A percentile compares a stretch with the other conserved stretches of the same genome.
Evolutionary conservation across 2,113 vertebrate genomes (phyloP).

Genomic region (Prunella himalayana): DNA sequence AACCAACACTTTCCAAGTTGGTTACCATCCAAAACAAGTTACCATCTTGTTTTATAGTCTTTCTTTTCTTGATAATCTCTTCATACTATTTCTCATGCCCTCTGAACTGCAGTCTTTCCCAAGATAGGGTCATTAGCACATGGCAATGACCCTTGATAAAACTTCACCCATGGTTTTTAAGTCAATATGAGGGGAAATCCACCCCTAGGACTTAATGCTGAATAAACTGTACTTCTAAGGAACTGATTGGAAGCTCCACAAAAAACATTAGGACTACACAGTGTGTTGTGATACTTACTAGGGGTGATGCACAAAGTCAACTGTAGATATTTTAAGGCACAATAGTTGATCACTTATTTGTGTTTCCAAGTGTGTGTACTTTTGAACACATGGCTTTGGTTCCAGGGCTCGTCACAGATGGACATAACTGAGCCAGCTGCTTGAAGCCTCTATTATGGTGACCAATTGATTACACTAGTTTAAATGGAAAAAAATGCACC

Average conservation of each 20-base stretch:
- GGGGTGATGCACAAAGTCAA: slow-evolving; percentile 10
- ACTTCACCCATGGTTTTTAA: not conserved
- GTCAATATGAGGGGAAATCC: not conserved
- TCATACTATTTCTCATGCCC: not conserved
- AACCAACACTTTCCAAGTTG: not conserved
- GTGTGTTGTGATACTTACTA: not conserved
- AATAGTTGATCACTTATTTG: not conserved
- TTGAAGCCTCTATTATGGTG: slow-evolving; percentile 29
- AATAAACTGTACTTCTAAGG: not conserved
- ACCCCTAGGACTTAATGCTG: not conserved
- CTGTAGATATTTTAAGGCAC: slow-evolving; percentile 18
- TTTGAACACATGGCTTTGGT: slow-evolving; percentile 42
- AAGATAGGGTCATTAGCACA: not conserved
- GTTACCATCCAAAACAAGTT: no score
- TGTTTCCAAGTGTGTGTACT: not conserved
- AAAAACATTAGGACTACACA: not conserved
- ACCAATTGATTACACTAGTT: slow-evolving; percentile 43
- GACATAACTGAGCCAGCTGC: slow-evolving; percentile 16
- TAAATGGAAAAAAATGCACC: slow-evolving; percentile 24
- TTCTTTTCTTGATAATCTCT: not conserved
- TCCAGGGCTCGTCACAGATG: slow-evolving; percentile 8
- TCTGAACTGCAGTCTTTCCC: not conserved
- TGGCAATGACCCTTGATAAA: slow-evolving; percentile 16
- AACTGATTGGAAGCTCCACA: not conserved
- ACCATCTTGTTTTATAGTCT: not conserved